phyloP scores from a whole-genome alignment of 2,113 vertebrate genomes.

The Leptodactylus fuscus region DNA sequence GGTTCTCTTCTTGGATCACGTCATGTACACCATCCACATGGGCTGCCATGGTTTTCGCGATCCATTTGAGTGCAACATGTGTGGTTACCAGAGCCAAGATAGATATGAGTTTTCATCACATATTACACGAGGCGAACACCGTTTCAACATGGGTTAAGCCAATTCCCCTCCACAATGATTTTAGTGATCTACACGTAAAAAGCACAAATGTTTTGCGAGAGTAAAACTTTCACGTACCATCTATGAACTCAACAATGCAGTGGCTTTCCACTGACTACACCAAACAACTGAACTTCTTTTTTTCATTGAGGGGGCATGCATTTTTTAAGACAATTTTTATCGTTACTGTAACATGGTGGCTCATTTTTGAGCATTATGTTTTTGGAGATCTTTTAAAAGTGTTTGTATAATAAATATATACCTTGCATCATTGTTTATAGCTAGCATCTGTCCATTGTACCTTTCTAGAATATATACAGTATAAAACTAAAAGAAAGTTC shows the following conservation, averaged over 20 bases:
- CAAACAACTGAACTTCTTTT: conserved; percentile 15
- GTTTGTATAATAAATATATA: conserved; percentile 7
- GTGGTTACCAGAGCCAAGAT: conserved; percentile 96
- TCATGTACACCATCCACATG: conserved; percentile 99
- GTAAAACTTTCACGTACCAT: conserved; percentile 50
- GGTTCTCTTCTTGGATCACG: conserved; percentile 96
- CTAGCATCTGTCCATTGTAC: not conserved
- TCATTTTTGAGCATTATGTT: conserved; percentile 33
- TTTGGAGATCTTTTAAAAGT: conserved; percentile 37
- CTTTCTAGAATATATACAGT: not conserved
- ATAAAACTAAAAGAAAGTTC: not conserved
- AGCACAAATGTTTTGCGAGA: conserved; percentile 50
- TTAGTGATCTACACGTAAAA: conserved; percentile 34
- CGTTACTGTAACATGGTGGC: conserved; percentile 17
- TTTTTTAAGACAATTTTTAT: conserved; percentile 46
- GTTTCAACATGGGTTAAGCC: conserved; percentile 80
- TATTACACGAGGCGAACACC: conserved; percentile 97
- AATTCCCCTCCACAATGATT: not conserved
- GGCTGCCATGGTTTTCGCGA: conserved; percentile 97
- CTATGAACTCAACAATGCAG: conserved; percentile 35
- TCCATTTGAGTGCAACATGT: conserved; percentile 98
- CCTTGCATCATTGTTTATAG: not conserved
- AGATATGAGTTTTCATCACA: conserved; percentile 98
- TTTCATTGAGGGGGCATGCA: conserved; percentile 57
- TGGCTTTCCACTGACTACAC: not conserved